Base-by-base conservation (phyloP, 2,888 invertebrate genomes). In the Sphecodes monilicornis region DNA sequence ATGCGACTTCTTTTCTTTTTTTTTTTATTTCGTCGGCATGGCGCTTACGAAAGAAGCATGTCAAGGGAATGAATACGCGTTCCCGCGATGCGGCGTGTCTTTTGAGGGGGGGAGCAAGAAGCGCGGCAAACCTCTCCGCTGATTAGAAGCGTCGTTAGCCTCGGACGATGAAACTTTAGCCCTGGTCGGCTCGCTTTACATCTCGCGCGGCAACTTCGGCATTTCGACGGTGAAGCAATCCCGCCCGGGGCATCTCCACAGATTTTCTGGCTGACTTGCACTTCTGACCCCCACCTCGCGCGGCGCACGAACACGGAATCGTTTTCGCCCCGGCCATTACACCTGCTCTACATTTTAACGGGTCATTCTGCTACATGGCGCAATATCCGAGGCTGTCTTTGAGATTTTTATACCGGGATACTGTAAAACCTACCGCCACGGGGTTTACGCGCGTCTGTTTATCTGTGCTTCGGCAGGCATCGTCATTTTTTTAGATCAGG, bases 21-120 rank as follows among this genome's bases (percentile, higher is more conserved):
- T 26, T 57, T 32, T 32, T 64, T 64, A 16, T 64, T 26, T 43
- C n/a, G 70, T 54, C 43, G 54, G 32, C 29, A n/a, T 54, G 64
- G 13, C 43, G 46, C 57, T 84, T 3, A 22, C 50, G 50, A 43
- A 66, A 76, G 32, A 74, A 79, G 80, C 76, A 69, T 87, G 80
- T 78, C 80, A 64, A 60, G 76, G 79, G 66, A 69, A 86, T 78
- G 80, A 84, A 86, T 78, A 72, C 60, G 22, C 60, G 22, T 50
- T 50, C 22, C 22, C 50, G 50, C 50, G n/a, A n/a, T n/a, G n/a
- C n/a, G 50, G 50, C 50, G 22, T 22, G 50, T 50, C 22, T 50
- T 50, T 50, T 22, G 50, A 50, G 3, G 50, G 22, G 22, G 50
- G 22, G 22, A 22, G 8, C 50, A 3, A 22, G 50, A 50, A 50